Evolutionary conservation across 2,797 vertebrate species (phyloP), one percentile per base, ranked within the genome.

Genomic region (Acanthurus lineatus): DNA sequence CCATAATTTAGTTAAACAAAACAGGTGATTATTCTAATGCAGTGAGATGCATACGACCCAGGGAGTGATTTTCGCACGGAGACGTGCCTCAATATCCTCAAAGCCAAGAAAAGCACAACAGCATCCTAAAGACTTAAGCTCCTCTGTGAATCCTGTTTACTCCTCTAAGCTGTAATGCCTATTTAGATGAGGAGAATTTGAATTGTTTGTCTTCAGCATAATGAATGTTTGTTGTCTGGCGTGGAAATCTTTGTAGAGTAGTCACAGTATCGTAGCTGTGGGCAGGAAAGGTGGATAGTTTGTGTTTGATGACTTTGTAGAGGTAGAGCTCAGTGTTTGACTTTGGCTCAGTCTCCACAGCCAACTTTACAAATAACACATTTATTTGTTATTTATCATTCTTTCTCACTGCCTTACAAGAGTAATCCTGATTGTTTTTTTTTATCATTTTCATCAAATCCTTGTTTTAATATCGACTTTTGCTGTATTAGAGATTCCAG

Each of bases 11-110:
- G 88, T 94, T 93, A 88, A 93, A 91, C 88, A 90, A 85, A 91
- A 85, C 87, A 92, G 93, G 91, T 92, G 90, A 95, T 94, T 93
- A 93, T 91, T 90, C 48, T 87, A 90, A 93, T 91, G 82, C 77
- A 52, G 79, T 10, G 74, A 22, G 79, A 90, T 74, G 79, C 80
- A 48, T 22, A 59, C 15, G 82, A 88, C 87, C 85, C 77, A 35
- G 82, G 85, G 88, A 89, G 77, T 19, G 16, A 28, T 69, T 70
- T 67, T 15, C 73, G 74, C 82, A 68, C 76, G 25, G 80, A 79
- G 87, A 84, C 83, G 81, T 32, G 72, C 79, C 78, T 79, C 70
- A 6, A 57, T 64, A 71, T 83, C 88, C 87, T 87, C 62, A 32
- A 78, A 88, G 80, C 85, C 72, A 69, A 65, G 85, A 73, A 80